These are phyloP conservation scores for Benitochromis conjunctus DNA, from an alignment of 2,113 vertebrate genomes.

Conservation along the genomic window DNA sequence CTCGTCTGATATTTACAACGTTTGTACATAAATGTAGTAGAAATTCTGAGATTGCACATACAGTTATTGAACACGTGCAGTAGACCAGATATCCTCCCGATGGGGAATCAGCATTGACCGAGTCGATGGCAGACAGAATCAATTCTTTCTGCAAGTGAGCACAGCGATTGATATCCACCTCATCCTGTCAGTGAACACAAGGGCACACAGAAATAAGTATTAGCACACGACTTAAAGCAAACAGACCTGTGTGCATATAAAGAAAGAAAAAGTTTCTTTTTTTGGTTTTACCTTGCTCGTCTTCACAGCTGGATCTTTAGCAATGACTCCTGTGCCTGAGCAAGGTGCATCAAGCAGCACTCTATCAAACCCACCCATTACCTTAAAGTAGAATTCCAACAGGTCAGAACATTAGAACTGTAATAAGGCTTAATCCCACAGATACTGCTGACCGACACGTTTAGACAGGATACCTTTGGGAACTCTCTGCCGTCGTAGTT, in stretches of 20 bases:
- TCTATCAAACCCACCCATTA: slow-evolving; percentile 92
- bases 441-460: neutral
- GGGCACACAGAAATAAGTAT: neutral
- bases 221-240: neutral
- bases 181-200: slow-evolving; percentile 72
- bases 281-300: slow-evolving; percentile 84
- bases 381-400: slow-evolving; percentile 62
- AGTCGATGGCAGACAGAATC: slow-evolving; percentile 91
- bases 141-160: slow-evolving; percentile 96
- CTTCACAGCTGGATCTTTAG: slow-evolving; percentile 96
- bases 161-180: slow-evolving; percentile 84
- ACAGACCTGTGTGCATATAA: neutral
- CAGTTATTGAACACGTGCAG: slow-evolving; percentile 93
- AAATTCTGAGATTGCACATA: slow-evolving; percentile 30
- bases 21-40: neutral
- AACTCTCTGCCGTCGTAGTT: slow-evolving; percentile 94
- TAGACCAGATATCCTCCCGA: slow-evolving; percentile 91
- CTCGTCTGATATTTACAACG: neutral
- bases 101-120: slow-evolving; percentile 83
- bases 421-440: neutral
- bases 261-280: neutral
- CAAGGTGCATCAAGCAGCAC: slow-evolving; percentile 95
- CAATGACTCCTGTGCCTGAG: slow-evolving; percentile 92
- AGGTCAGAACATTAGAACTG: neutral
- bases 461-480: slow-evolving; percentile 79